phyloP scores from a whole-genome alignment of 2,797 vertebrate genomes.

The Semaprochilodus insignis region DNA sequence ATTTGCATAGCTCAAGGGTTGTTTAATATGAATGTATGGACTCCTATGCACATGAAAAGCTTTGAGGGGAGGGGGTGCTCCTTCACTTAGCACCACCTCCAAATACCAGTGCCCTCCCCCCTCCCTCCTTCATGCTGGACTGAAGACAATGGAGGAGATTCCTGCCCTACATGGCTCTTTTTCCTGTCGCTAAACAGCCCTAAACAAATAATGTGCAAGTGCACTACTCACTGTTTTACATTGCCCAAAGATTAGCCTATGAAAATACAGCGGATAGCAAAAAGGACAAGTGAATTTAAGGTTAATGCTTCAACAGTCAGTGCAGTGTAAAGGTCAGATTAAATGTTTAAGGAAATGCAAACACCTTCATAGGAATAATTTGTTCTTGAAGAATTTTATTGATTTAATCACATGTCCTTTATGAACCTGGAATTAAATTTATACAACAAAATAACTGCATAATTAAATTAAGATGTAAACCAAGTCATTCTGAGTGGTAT shows the following conservation, averaged over 20 bases:
- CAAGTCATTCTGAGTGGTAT: too few relatives aligned
- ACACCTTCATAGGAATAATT: neutral
- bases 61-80: neutral
- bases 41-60: constrained; percentile 60
- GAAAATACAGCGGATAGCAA: constrained; percentile 7
- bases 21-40: constrained; percentile 56
- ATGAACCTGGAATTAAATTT: neutral
- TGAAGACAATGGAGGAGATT: constrained; percentile 59
- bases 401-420: neutral
- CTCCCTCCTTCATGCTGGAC: neutral
- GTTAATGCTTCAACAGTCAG: neutral
- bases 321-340: neutral
- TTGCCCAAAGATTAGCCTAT: constrained; percentile 21
- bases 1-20: constrained; percentile 54
- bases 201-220: constrained; percentile 53
- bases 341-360: neutral
- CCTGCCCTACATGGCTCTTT: constrained; percentile 55
- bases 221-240: neutral
- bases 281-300: neutral
- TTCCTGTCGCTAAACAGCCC: constrained; percentile 61
- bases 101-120: constrained; percentile 35
- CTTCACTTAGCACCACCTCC: constrained; percentile 41
- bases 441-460: too few relatives aligned
- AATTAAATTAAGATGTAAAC: too few relatives aligned
- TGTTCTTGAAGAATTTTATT: neutral